Conservation (phyloP, 2,888 invertebrate species). For the Allygus modestus region DNA sequence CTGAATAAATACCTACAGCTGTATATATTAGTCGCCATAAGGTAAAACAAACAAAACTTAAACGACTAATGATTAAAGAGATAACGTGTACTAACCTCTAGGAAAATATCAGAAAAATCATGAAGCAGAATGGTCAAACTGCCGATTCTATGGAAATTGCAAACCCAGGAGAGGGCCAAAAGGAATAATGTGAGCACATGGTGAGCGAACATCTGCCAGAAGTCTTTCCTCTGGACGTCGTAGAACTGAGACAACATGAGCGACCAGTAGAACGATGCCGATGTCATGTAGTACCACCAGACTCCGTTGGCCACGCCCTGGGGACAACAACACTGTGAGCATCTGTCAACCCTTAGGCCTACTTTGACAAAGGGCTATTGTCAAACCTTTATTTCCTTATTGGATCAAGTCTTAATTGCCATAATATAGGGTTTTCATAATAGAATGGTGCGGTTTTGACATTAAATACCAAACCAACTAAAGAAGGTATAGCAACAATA, state of each 20-base stretch:
- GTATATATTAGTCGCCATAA: too few species aligned
- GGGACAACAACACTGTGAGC: slow-evolving; percentile 72
- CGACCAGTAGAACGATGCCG: slow-evolving; percentile 97
- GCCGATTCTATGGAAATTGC: slow-evolving; percentile 95
- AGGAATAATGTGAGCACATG: slow-evolving; percentile 95
- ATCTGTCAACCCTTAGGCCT: too few species aligned
- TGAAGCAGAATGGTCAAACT: slow-evolving; percentile 92
- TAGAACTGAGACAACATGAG: slow-evolving; percentile 94
- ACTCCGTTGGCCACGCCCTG: slow-evolving; percentile 89
- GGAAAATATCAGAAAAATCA: slow-evolving; percentile 93
- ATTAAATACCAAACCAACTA: too few species aligned
- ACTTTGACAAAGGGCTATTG: slow-evolving; percentile 57
- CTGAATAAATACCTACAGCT: too few species aligned
- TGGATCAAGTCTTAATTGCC: too few species aligned
- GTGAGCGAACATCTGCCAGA: slow-evolving; percentile 99
- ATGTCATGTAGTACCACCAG: slow-evolving; percentile 99
- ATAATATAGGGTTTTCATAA: too few species aligned
- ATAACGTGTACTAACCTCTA: slow-evolving; percentile 80
- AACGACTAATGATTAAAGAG: too few species aligned
- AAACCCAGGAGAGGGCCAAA: slow-evolving; percentile 95
- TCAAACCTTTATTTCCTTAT: too few species aligned
- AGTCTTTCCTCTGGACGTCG: slow-evolving; percentile 95
- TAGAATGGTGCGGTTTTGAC: too few species aligned
- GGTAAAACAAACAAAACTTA: too few species aligned
- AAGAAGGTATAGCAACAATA: too few species aligned